These are phyloP conservation scores for Diachasmimorpha longicaudata DNA, from an alignment of 1,140 invertebrate genomes.

Conservation along the genomic window DNA sequence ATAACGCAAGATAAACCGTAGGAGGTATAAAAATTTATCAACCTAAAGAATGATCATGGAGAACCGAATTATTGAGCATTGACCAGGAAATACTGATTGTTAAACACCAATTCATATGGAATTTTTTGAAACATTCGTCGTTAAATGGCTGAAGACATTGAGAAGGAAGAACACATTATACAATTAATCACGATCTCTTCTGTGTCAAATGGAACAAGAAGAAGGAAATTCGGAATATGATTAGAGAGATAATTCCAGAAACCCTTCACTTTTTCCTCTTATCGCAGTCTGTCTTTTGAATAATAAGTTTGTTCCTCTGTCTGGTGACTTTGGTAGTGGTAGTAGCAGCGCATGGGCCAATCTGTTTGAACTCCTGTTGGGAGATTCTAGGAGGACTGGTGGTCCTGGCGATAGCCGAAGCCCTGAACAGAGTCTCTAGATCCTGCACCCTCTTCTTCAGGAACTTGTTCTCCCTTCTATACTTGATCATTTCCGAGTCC, in stretches of 20 bases:
- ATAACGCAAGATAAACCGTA: slow-evolving; percentile 8
- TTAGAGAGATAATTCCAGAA: too few relatives aligned
- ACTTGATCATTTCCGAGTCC: slow-evolving; percentile 44
- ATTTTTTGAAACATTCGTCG: neutral
- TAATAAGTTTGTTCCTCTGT: slow-evolving; percentile 78
- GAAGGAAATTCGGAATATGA: neutral
- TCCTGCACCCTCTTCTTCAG: slow-evolving; percentile 49
- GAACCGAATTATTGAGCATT: neutral
- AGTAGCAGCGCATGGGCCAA: slow-evolving; percentile 55
- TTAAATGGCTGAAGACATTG: neutral
- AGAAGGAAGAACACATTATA: neutral
- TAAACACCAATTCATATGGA: neutral
- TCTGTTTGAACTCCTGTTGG: slow-evolving; percentile 47
- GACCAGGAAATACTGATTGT: neutral
- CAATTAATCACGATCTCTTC: neutral
- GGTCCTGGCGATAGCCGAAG: slow-evolving; percentile 33
- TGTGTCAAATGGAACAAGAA: neutral
- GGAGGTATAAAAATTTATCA: neutral
- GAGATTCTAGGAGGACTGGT: slow-evolving; percentile 44
- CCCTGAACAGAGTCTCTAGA: slow-evolving; percentile 46
- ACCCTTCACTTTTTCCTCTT: slow-evolving; percentile 41
- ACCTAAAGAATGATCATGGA: neutral
- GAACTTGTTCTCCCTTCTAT: slow-evolving; percentile 50
- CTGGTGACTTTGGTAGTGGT: slow-evolving; percentile 76
- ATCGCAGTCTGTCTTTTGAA: slow-evolving; percentile 66